Conservation (phyloP, 23 tunicate genomes). For the Oikopleura albicans region DNA sequence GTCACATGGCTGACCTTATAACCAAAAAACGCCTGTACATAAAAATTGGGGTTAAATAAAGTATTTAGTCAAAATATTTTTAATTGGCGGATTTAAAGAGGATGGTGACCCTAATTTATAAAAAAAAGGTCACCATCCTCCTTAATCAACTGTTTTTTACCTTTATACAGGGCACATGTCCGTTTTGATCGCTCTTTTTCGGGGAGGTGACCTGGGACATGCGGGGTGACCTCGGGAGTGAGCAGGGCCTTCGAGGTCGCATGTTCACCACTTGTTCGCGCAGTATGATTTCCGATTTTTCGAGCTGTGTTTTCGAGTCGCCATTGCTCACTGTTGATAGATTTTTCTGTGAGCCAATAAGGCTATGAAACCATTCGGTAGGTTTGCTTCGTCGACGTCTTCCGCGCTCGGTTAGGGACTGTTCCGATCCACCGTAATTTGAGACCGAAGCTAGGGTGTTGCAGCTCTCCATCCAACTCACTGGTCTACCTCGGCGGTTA, state of each 20-base stretch:
- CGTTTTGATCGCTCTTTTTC: background rate
- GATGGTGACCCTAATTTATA: no score
- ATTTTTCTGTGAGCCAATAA: background rate
- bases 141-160: no score
- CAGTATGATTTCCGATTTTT: background rate
- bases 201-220: background rate
- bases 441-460: background rate
- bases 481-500: background rate
- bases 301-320: background rate
- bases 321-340: background rate
- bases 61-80: no score
- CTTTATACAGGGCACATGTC: background rate
- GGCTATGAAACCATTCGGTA: background rate
- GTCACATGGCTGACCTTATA: no score
- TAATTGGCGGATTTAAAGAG: no score
- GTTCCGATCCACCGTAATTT: constrained; percentile 13
- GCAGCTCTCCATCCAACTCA: constrained; percentile 6
- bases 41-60: no score
- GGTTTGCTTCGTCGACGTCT: background rate
- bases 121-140: no score
- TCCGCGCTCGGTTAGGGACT: constrained; percentile 9
- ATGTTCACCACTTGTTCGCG: background rate
- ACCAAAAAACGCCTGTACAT: no score
- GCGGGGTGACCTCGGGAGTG: background rate
- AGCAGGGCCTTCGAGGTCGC: constrained; percentile 1